Evolutionary conservation across 2,888 invertebrate genomes (phyloP), one percentile per base, ranked within the genome.

Genomic region (Eilema sororculum): DNA sequence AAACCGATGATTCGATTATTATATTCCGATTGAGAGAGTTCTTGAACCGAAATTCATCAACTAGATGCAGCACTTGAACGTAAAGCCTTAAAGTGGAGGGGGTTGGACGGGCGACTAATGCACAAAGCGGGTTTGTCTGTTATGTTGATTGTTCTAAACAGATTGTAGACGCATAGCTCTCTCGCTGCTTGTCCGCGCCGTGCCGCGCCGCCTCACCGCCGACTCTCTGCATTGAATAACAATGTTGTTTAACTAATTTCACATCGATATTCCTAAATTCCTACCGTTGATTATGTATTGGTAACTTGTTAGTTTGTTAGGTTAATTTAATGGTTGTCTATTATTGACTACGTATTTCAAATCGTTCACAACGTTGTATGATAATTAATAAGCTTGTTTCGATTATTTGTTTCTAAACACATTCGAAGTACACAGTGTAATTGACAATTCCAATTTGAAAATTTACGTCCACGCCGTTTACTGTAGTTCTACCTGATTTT

Each of bases 101-200:
- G 76, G 69, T 73, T 70, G 77, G 75, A 73, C 74, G 74, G 77
- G 65, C 74, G 81, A 78, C 82, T 89, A 89, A 90, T 90, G 87
- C 87, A 88, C 89, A 90, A 90, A 90, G 90, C 87, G 84, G 78
- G 82, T 81, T 79, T 75, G 77, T 84, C 84, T 81, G 82, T 82
- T 83, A 86, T 85, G 87, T 86, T 89, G 89, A 90, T 90, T 90
- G 89, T 84, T 81, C 86, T 84, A 86, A 86, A 87, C 86, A 85
- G 88, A 88, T 89, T 88, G 87, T 83, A 79, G 81, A 79, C 82
- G 86, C 81, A 80, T 78, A 73, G 75, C 72, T 65, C 64, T 64
- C 25, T 28, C 30, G 75, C 74, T 71, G 61, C 69, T 68, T 69
- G 77, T 63, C 67, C 74, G 72, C 70, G 46, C 52, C 52, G 59